Evolutionary conservation across 2,888 invertebrate species (phyloP).

Genomic region (Dolichomitus sp.): DNA sequence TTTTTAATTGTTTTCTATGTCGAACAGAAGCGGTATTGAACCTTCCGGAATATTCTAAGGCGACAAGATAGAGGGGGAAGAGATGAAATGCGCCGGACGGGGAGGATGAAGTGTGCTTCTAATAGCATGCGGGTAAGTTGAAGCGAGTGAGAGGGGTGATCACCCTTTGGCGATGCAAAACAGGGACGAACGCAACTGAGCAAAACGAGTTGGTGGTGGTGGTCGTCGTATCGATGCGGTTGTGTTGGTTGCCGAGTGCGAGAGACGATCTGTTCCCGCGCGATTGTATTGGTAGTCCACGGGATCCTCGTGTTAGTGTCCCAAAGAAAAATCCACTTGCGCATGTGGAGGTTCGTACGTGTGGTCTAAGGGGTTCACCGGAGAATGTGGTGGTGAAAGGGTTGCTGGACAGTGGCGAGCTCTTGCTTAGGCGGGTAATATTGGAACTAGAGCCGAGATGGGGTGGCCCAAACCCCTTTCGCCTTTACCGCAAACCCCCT

Average conservation of each 20-base stretch:
- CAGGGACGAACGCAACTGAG: slow-evolving; percentile 66
- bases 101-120: slow-evolving; percentile 44
- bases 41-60: slow-evolving; percentile 18
- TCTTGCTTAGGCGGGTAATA: slow-evolving; percentile 83
- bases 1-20: not conserved
- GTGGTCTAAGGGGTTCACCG: slow-evolving; percentile 80
- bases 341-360: slow-evolving; percentile 73
- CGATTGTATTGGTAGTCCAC: slow-evolving; percentile 76
- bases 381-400: slow-evolving; percentile 79
- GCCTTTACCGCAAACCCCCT: slow-evolving; percentile 67
- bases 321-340: slow-evolving; percentile 83
- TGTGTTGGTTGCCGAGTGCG: slow-evolving; percentile 74
- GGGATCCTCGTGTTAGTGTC: slow-evolving; percentile 78
- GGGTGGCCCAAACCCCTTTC: slow-evolving; percentile 64
- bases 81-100: slow-evolving; percentile 40
- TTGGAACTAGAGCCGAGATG: slow-evolving; percentile 81
- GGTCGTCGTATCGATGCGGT: slow-evolving; percentile 70
- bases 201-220: slow-evolving; percentile 29
- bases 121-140: slow-evolving; percentile 44
- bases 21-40: not conserved
- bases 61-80: slow-evolving; percentile 8
- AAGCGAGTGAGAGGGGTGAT: slow-evolving; percentile 64
- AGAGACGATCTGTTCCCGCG: slow-evolving; percentile 67
- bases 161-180: slow-evolving; percentile 61
- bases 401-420: slow-evolving; percentile 86